phyloP scores from a whole-genome alignment of 1,140 invertebrate species.

The Neuroterus valhalla region DNA sequence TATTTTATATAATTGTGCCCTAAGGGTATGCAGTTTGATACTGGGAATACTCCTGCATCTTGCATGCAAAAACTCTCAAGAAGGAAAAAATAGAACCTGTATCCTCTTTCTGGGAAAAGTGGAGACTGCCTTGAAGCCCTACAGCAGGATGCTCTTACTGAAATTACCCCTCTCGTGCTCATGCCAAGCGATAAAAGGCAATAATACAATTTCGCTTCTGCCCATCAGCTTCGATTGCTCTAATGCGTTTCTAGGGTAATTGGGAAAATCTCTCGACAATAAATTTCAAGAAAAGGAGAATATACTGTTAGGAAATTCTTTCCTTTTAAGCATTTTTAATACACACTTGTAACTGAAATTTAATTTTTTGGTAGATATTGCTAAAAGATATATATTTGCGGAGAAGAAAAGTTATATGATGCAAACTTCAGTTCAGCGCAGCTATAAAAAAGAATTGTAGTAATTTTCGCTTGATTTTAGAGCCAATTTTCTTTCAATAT shows the following conservation, averaged over 20 bases:
- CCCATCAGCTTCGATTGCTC: constrained; percentile 2
- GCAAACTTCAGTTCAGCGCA: too few relatives aligned
- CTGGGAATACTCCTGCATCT: background rate
- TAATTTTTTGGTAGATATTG: too few relatives aligned
- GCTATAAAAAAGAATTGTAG: too few relatives aligned
- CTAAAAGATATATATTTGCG: too few relatives aligned
- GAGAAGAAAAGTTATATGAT: too few relatives aligned
- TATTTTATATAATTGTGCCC: constrained; percentile 2
- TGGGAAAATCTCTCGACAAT: background rate
- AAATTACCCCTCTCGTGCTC: constrained; percentile 12
- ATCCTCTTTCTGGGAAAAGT: constrained; percentile 3
- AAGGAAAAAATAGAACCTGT: constrained; percentile 1
- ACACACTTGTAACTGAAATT: too few relatives aligned
- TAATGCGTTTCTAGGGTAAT: background rate
- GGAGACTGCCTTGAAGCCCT: background rate
- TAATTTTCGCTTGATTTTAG: too few relatives aligned
- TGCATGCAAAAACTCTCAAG: background rate
- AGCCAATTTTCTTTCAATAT: too few relatives aligned
- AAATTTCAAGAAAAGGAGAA: background rate
- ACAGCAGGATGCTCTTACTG: background rate
- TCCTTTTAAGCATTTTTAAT: too few relatives aligned
- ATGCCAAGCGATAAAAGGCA: constrained; percentile 1
- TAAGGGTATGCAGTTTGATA: background rate
- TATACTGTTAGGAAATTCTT: too few relatives aligned
- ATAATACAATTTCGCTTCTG: constrained; percentile 16